phyloP scores from a whole-genome alignment of 2,888 invertebrate genomes.

The Nomada goodeniana region DNA sequence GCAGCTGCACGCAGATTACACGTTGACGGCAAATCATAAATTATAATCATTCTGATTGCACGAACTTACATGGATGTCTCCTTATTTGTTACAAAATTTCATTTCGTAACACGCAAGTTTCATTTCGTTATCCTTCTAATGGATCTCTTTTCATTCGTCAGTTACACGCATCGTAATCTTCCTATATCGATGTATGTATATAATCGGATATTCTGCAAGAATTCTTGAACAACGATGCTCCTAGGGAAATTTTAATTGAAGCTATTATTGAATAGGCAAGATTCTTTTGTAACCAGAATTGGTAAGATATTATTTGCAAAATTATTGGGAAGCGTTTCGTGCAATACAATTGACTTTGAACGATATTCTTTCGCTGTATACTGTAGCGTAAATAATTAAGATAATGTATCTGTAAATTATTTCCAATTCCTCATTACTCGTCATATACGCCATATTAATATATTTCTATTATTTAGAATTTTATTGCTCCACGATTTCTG shows the following conservation, averaged over 20 bases:
- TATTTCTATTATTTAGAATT: not conserved
- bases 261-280: not conserved
- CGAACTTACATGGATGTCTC: not conserved
- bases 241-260: not conserved
- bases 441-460: not conserved
- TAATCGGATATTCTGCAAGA: not conserved
- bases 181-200: not conserved
- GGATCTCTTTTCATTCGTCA: not conserved
- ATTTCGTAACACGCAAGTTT: slow-evolving; percentile 45
- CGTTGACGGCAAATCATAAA: slow-evolving; percentile 12
- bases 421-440: not conserved
- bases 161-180: not conserved
- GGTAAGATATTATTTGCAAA: not conserved
- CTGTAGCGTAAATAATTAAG: no score
- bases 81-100: slow-evolving; percentile 47
- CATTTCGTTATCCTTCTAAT: not conserved
- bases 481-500: not conserved
- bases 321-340: not conserved
- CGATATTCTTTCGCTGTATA: not conserved
- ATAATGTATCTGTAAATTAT: not conserved
- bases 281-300: not conserved
- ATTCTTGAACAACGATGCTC: not conserved
- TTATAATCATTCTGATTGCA: slow-evolving; percentile 13
- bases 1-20: slow-evolving; percentile 31
- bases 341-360: not conserved